These are phyloP conservation scores for Euleptes europaea DNA, from an alignment of 2,113 vertebrate genomes.

Conservation along the genomic window DNA sequence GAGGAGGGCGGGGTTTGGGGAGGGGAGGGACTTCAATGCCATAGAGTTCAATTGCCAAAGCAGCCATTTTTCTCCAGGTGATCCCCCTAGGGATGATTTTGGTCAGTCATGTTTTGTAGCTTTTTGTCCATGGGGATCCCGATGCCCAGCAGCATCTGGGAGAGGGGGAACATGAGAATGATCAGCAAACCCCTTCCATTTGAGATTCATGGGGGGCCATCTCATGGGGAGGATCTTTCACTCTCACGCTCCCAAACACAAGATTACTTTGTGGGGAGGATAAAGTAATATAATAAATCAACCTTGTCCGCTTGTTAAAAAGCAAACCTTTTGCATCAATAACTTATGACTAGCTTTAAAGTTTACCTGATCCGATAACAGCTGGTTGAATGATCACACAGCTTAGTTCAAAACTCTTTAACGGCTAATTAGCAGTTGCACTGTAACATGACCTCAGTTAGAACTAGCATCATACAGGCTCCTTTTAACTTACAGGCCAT, in stretches of 20 bases:
- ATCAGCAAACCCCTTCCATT: no score
- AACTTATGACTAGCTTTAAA: background rate
- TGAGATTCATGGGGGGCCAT: no score
- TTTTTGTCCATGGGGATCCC: no score
- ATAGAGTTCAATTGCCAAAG: no score
- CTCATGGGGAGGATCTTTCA: background rate
- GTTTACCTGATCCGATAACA: background rate
- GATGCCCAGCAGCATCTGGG: no score
- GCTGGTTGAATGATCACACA: background rate
- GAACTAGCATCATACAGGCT: background rate
- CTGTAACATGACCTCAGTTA: background rate
- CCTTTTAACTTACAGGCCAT: background rate
- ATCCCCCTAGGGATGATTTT: no score
- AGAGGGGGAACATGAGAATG: no score
- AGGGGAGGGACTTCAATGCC: no score
- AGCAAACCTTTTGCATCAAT: background rate
- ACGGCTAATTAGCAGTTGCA: background rate
- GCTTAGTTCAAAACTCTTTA: background rate
- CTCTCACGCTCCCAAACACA: background rate
- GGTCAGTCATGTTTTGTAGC: no score
- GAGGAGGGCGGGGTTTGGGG: no score
- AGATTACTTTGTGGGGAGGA: background rate
- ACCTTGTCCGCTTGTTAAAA: background rate
- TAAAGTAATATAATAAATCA: background rate
- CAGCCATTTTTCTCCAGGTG: no score